Conservation (phyloP, 1,140 invertebrate species). For the Bombus superbus region DNA sequence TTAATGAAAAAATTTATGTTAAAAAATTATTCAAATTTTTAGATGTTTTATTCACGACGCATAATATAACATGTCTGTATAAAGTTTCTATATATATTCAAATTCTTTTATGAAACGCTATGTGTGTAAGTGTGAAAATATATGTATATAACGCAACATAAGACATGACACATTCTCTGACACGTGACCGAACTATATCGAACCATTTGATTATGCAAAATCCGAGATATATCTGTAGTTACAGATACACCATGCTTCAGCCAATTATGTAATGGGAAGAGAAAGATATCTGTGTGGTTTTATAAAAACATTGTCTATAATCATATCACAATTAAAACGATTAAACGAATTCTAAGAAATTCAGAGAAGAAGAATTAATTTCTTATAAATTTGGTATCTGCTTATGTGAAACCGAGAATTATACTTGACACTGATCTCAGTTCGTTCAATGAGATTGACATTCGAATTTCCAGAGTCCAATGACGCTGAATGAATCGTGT, state of each 20-base stretch:
- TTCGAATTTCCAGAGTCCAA: slow-evolving; percentile 12
- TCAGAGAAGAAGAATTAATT: not conserved
- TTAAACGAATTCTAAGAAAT: not conserved
- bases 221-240: not conserved
- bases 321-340: not conserved
- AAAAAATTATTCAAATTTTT: too few species aligned
- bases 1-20: too few species aligned
- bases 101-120: too few species aligned
- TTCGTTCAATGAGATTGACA: not conserved
- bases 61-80: too few species aligned
- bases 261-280: not conserved
- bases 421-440: not conserved
- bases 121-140: not conserved
- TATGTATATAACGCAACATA: not conserved
- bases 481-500: not conserved
- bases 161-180: not conserved
- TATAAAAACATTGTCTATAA: not conserved
- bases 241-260: not conserved
- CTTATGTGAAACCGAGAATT: not conserved
- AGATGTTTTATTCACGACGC: too few species aligned
- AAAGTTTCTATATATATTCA: too few species aligned
- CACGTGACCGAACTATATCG: not conserved
- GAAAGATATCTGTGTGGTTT: not conserved
- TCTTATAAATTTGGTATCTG: not conserved
- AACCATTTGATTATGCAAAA: not conserved